These are phyloP conservation scores for Puffinus mauretanicus DNA, from an alignment of 2,113 vertebrate species.

Conservation along the genomic window DNA sequence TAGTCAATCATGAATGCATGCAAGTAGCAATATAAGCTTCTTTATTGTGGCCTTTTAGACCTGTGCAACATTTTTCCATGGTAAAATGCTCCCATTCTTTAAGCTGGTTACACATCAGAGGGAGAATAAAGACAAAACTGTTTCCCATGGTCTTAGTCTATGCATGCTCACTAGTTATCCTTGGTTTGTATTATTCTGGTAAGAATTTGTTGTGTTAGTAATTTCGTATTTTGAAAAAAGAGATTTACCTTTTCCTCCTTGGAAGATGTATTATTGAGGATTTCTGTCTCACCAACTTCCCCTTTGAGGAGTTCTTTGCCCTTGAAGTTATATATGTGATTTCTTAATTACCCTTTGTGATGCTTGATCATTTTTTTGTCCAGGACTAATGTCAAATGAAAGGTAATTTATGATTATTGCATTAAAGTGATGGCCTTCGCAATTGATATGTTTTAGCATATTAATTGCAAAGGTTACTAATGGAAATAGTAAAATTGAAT, in stretches of 20 bases:
- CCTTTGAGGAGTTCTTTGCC: background rate
- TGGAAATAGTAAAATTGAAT: background rate
- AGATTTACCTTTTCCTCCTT: background rate
- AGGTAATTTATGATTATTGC: background rate
- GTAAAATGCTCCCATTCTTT: background rate
- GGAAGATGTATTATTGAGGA: background rate
- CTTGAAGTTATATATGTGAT: background rate
- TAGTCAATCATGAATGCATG: background rate
- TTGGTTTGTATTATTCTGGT: background rate
- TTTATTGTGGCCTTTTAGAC: background rate
- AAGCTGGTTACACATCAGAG: background rate
- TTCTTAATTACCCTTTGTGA: conserved; percentile 15
- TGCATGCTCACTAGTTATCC: background rate
- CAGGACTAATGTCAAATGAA: background rate
- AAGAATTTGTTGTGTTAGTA: background rate
- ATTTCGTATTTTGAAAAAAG: background rate
- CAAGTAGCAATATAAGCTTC: background rate
- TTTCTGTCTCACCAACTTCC: background rate
- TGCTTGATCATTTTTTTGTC: background rate
- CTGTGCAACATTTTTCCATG: background rate
- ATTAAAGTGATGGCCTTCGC: background rate
- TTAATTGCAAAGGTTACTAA: conserved; percentile 12
- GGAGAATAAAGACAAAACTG: background rate
- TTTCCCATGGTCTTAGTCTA: background rate
- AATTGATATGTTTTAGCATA: background rate